Conservation (phyloP, 2,113 vertebrate species). For the Myocastor coypus region DNA sequence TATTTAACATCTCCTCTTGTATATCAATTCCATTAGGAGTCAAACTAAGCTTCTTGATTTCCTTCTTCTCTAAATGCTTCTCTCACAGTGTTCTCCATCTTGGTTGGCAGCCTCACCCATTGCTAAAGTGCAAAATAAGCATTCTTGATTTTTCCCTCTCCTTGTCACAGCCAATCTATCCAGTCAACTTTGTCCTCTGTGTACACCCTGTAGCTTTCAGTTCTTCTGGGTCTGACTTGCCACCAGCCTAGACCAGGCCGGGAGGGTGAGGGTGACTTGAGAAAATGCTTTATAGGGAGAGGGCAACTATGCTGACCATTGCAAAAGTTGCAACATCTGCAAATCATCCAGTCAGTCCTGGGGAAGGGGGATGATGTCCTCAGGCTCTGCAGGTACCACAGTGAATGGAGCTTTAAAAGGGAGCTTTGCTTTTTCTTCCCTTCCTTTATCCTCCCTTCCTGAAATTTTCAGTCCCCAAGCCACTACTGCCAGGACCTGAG, state of each 20-base stretch:
- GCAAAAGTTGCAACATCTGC: not conserved
- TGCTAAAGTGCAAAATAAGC: not conserved
- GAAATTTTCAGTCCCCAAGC: not conserved
- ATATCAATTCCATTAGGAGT: not conserved
- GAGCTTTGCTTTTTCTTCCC: not conserved
- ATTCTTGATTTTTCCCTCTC: not conserved
- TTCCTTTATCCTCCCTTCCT: not conserved
- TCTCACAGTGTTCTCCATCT: not conserved
- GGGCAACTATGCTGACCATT: slow-evolving; percentile 16
- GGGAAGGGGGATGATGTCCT: not conserved
- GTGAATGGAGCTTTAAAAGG: not conserved
- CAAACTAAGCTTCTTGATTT: not conserved
- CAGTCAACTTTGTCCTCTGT: not conserved
- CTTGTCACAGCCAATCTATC: not conserved
- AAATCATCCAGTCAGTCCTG: not conserved
- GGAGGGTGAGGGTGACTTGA: not conserved
- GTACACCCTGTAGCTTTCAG: not conserved
- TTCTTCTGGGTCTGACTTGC: not conserved
- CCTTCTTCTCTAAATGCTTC: not conserved
- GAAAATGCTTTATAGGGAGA: not conserved
- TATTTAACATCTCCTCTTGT: not conserved
- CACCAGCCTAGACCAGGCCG: not conserved
- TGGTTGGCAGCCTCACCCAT: not conserved
- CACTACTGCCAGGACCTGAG: not conserved
- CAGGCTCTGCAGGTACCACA: not conserved